Evolutionary conservation across 2,113 vertebrate species (phyloP).

Genomic region (Fregetta grallaria): DNA sequence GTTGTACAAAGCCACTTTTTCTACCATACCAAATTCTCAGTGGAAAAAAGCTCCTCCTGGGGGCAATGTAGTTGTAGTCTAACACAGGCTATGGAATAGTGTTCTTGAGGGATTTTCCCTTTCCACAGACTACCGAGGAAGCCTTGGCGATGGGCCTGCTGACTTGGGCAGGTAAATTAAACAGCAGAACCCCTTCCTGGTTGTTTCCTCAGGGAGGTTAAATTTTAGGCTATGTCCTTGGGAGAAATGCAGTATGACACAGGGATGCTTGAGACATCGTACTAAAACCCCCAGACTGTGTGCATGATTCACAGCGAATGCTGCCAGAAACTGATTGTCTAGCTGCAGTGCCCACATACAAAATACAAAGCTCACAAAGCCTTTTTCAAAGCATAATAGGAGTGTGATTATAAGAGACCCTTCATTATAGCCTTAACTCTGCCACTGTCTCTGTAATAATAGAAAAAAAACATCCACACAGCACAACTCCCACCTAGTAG

Average conservation of each 20-base stretch:
- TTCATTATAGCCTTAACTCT: conserved; percentile 6
- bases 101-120: not conserved
- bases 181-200: not conserved
- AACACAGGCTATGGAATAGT: not conserved
- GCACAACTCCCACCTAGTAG: not conserved
- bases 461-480: not conserved
- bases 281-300: not conserved
- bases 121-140: not conserved
- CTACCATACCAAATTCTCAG: not conserved
- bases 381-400: conserved; percentile 1
- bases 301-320: not conserved
- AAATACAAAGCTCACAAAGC: not conserved
- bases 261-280: not conserved
- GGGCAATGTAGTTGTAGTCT: not conserved
- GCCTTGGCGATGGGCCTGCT: not conserved
- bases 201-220: not conserved
- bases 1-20: not conserved
- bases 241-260: not conserved
- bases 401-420: not conserved
- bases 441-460: not conserved
- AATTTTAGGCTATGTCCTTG: not conserved
- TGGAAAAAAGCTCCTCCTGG: not conserved
- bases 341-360: not conserved
- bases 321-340: not conserved
- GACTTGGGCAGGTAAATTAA: not conserved